Percentiles rank a stretch among this genome's conserved stretches.
Conservation (phyloP, 2,888 invertebrate genomes). For the Pristionchus japonicus region DNA sequence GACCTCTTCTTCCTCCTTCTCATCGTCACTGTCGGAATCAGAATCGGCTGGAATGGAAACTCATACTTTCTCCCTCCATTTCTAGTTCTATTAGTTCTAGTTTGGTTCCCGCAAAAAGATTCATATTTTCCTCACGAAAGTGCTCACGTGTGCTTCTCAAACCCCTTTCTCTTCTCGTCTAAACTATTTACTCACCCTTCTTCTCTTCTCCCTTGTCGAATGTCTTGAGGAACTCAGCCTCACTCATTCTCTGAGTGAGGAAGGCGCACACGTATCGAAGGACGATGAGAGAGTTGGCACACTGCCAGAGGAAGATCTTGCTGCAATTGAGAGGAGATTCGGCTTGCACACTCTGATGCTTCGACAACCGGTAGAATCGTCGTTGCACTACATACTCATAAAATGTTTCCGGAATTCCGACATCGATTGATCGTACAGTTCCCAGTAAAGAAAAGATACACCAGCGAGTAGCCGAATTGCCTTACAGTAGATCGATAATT, state of each 20-base stretch:
- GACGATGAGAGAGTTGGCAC: constrained; percentile 92
- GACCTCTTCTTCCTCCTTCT: constrained; percentile 60
- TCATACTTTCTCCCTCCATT: background rate
- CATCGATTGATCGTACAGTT: too few species aligned
- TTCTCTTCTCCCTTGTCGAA: constrained; percentile 54
- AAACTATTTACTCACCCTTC: background rate
- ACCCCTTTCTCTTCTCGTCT: background rate
- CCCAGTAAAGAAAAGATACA: too few species aligned
- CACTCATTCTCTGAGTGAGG: constrained; percentile 86
- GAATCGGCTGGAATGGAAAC: background rate
- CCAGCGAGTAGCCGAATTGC: too few species aligned
- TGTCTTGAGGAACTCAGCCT: constrained; percentile 84
- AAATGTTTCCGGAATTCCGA: too few species aligned
- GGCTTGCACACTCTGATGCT: background rate
- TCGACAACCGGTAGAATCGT: too few species aligned
- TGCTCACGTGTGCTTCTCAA: background rate
- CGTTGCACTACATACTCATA: too few species aligned
- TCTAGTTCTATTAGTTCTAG: background rate
- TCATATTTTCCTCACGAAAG: background rate
- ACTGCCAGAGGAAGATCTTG: constrained; percentile 90
- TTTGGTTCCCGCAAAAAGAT: too few species aligned
- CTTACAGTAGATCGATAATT: too few species aligned
- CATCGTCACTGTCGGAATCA: constrained; percentile 34
- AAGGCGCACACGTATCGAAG: constrained; percentile 87
- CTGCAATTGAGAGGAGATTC: constrained; percentile 77